These are phyloP conservation scores for Paracentrotus lividus DNA, from an alignment of 53 echinoderm and acorn worm species.

Conservation along the genomic window DNA sequence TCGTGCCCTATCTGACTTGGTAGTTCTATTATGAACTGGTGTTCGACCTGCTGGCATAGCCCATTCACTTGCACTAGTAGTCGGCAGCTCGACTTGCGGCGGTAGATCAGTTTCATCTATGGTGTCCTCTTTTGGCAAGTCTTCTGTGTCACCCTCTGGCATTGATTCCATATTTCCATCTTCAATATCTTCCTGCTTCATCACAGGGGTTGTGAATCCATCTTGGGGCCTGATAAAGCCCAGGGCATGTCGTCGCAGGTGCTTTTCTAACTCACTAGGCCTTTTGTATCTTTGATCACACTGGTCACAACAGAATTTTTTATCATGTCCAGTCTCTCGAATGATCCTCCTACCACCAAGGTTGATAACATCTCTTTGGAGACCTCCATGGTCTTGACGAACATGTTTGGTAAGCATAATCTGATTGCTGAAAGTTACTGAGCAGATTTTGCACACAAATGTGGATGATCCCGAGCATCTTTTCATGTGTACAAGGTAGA, in stretches of 20 bases:
- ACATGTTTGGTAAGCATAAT: slow-evolving; percentile 69
- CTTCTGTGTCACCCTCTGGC: neutral
- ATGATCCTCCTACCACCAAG: slow-evolving; percentile 44
- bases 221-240: slow-evolving; percentile 39
- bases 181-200: neutral
- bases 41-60: neutral
- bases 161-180: neutral
- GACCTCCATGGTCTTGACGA: slow-evolving; percentile 25
- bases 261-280: slow-evolving; percentile 68
- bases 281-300: slow-evolving; percentile 64
- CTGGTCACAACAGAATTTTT: slow-evolving; percentile 69
- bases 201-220: neutral
- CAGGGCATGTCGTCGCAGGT: slow-evolving; percentile 50
- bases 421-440: slow-evolving; percentile 57
- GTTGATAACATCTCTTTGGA: slow-evolving; percentile 60
- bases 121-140: neutral
- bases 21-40: slow-evolving; percentile 61
- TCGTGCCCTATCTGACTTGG: slow-evolving; percentile 56
- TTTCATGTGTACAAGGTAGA: slow-evolving; percentile 61
- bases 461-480: slow-evolving; percentile 3
- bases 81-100: neutral
- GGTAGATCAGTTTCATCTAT: neutral
- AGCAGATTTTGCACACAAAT: slow-evolving; percentile 49
- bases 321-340: slow-evolving; percentile 62
- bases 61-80: neutral